These are phyloP conservation scores for Melanerpes formicivorus DNA, from an alignment of 2,113 vertebrate genomes.

Conservation along the genomic window DNA sequence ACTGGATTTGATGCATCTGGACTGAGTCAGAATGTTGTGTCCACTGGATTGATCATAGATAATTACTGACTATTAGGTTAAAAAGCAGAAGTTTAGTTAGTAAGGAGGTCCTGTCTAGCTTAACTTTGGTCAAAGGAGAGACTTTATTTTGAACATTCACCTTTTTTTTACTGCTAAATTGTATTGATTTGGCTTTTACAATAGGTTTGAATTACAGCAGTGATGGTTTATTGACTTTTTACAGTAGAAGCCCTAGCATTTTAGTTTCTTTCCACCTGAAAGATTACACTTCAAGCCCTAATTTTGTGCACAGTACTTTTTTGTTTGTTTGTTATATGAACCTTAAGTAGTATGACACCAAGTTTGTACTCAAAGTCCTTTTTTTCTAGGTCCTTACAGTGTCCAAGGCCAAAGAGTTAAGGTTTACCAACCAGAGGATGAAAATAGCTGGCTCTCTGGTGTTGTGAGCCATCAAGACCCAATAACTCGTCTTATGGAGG, in stretches of 20 bases:
- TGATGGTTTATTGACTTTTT: neutral
- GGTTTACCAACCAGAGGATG: constrained; percentile 95
- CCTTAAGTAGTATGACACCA: neutral
- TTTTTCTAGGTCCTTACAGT: constrained; percentile 87
- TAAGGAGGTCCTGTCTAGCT: neutral
- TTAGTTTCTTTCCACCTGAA: neutral
- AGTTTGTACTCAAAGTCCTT: neutral
- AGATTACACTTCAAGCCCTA: neutral
- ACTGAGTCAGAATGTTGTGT: neutral
- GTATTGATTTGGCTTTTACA: neutral
- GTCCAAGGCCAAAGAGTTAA: constrained; percentile 93
- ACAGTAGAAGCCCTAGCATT: neutral
- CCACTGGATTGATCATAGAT: neutral
- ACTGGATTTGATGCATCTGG: neutral
- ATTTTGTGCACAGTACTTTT: neutral
- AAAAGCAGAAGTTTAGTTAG: neutral
- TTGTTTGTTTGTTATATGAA: neutral
- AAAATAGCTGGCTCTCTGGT: constrained; percentile 88
- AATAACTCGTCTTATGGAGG: constrained; percentile 92
- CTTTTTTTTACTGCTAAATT: neutral
- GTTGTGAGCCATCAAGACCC: constrained; percentile 92
- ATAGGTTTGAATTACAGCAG: neutral
- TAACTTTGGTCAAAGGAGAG: neutral
- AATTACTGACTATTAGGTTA: neutral
- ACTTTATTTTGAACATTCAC: neutral